Percentiles rank a stretch among this genome's conserved stretches.
Conservation (phyloP, 2,888 invertebrate genomes). For the Philereme vetulata region DNA sequence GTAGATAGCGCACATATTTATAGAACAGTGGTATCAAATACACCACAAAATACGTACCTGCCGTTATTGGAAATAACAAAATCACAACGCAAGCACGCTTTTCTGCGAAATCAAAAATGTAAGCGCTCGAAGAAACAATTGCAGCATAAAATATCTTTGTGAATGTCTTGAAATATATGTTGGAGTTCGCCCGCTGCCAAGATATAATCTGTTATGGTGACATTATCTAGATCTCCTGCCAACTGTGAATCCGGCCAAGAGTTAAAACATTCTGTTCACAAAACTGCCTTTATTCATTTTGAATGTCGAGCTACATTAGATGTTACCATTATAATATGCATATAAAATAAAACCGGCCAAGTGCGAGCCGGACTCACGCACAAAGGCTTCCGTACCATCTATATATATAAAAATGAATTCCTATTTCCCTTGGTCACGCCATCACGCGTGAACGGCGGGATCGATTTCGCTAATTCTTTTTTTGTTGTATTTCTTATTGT, state of each 20-base stretch:
- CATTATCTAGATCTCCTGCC: conserved; percentile 77
- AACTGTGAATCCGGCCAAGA: conserved; percentile 68
- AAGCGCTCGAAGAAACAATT: conserved; percentile 36
- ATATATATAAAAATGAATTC: too few species aligned
- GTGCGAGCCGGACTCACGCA: too few species aligned
- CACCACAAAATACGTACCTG: background rate
- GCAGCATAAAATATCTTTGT: conserved; percentile 57
- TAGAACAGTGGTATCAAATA: background rate
- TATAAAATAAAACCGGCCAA: background rate
- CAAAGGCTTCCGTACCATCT: too few species aligned
- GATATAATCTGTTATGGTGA: conserved; percentile 82
- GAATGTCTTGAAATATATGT: conserved; percentile 62
- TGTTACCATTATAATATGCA: conserved; percentile 12
- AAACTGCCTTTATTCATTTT: conserved; percentile 49
- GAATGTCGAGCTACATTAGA: conserved; percentile 33
- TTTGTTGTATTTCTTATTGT: too few species aligned
- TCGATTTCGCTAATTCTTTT: too few species aligned
- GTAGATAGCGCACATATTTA: background rate
- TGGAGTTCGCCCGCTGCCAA: conserved; percentile 68
- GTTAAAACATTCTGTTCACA: conserved; percentile 64
- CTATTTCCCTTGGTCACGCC: too few species aligned
- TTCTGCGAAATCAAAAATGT: conserved; percentile 26
- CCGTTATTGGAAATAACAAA: conserved; percentile 2
- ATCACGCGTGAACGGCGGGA: too few species aligned
- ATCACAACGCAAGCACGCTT: conserved; percentile 9